Base-by-base conservation (phyloP, 2,797 vertebrate genomes). In the Rachycentron canadum region DNA sequence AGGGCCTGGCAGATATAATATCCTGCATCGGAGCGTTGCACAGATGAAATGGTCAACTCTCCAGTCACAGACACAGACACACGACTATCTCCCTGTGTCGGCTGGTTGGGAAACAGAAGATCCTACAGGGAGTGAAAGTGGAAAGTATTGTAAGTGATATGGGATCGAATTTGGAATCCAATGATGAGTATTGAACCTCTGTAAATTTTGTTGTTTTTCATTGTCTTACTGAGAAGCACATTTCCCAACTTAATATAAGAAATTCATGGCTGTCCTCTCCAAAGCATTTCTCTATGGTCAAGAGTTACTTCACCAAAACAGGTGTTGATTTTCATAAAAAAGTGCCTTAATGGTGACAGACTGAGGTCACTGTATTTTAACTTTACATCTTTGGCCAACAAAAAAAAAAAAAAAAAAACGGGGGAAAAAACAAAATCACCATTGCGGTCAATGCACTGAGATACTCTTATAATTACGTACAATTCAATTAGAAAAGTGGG, bases 1-100 rank as follows among this genome's bases (percentile, higher is more conserved):
- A 98, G 94, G 23, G 97, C 97, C 89, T 99, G 97, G 92, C 97
- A 99, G 90, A 97, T 97, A 83, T 99, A 99, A 90, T 97, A 98
- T 3, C 97, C 97, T 0, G 96, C 96, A 30, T 99, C 97, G 2
- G 97, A 95, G 17, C 97, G 95, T 58, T 98, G 97, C 73, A 98
- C 96, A 74, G 96, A 96, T 60, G 95, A 93, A 85, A 99, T 97
- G 47, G 96, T 97, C 90, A 99, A 92, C 89, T 97, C 97, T 72
- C 97, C 97, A 0, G 91, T 95, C 32, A 96, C 92, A 6, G 97
- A 97, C 89, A 99, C 97, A 0, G 96, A 97, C 61, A 96, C 95
- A 0, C 95, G 95, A 77, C 96, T 96, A 86, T 95, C 96, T 47
- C 95, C 95, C 65, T 97, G 96, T 19, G 95, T 94, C 26, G 97